phyloP scores from a whole-genome alignment of 2,113 vertebrate species.

The Procapra przewalskii region DNA sequence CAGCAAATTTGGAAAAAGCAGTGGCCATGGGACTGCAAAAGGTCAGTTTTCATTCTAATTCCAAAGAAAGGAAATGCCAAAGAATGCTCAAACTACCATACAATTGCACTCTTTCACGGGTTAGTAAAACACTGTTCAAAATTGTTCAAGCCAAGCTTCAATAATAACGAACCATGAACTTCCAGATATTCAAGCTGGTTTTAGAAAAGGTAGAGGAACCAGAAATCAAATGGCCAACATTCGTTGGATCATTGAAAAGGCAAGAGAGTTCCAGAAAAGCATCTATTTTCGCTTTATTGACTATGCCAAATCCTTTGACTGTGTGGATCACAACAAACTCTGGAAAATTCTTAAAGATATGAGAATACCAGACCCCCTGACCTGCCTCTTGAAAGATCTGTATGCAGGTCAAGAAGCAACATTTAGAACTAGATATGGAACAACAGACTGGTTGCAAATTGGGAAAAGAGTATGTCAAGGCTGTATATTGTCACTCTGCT shows the following conservation, averaged over 20 bases:
- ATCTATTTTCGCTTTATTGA: neutral
- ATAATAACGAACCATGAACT: neutral
- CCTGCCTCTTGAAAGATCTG: neutral
- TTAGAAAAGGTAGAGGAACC: neutral
- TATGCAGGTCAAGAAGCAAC: neutral
- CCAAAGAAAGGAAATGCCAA: neutral
- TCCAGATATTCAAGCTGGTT: neutral
- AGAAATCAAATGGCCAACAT: neutral
- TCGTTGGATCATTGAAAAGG: accelerated
- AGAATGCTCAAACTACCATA: neutral
- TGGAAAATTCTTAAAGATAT: neutral
- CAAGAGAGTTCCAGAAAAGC: neutral
- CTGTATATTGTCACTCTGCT: neutral
- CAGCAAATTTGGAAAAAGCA: neutral
- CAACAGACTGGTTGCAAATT: neutral
- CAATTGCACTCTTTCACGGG: neutral
- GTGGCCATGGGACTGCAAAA: neutral
- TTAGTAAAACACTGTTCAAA: neutral
- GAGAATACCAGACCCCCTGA: neutral
- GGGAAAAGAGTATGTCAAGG: neutral
- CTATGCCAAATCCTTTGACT: neutral
- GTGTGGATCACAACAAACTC: neutral
- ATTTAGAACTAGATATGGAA: neutral
- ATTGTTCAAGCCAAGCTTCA: neutral
- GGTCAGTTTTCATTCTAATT: neutral